A percentile compares a stretch with the other conserved stretches of the same genome.
phyloP scores from a whole-genome alignment of 2,888 invertebrate species.

The Heteromurus nitidus region DNA sequence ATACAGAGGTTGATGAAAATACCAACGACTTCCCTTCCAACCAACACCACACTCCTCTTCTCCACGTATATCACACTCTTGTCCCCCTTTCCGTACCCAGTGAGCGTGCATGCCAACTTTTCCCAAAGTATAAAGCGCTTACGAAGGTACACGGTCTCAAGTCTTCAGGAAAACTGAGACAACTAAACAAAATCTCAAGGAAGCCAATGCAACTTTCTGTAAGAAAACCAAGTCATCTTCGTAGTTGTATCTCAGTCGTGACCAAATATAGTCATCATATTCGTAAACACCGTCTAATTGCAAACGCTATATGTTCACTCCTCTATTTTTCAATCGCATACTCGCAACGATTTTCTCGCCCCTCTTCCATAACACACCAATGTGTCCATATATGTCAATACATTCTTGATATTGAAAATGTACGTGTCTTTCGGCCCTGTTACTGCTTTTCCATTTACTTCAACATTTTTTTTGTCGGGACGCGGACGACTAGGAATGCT shows the following conservation, averaged over 20 bases:
- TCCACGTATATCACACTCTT: no score
- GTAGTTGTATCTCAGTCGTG: neutral
- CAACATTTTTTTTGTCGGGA: neutral
- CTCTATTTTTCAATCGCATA: no score
- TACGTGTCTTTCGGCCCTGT: neutral
- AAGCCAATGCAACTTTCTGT: neutral
- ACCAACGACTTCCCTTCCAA: neutral
- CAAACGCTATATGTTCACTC: no score
- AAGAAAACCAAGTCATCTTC: neutral
- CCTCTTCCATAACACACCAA: no score
- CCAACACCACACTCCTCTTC: neutral
- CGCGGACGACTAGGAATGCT: neutral
- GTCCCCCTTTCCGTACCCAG: no score
- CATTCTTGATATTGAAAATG: neutral
- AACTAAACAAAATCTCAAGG: neutral
- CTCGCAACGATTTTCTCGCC: no score
- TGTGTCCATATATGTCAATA: neutral
- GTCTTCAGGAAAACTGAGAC: no score
- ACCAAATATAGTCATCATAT: no score
- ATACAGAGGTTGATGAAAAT: slow-evolving; percentile 19
- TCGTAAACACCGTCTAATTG: no score
- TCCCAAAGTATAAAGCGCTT: no score
- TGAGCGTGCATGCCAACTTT: no score
- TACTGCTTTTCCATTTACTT: neutral
- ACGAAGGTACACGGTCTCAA: no score